Base-by-base conservation (phyloP, 2,888 invertebrate genomes). In the Ennomos quercinarius region DNA sequence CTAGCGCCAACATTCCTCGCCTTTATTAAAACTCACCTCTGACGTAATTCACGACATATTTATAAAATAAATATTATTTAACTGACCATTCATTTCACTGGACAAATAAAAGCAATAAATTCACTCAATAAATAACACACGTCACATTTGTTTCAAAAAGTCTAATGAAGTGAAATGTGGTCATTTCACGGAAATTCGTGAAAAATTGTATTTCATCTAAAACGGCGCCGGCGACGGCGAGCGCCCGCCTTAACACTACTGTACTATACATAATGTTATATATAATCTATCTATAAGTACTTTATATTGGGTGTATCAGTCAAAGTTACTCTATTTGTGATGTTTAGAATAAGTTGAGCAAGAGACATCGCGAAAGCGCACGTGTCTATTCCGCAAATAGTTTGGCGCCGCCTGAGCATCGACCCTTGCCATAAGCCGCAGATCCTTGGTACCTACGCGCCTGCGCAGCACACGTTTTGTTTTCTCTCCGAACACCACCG, bases 321-420 rank as follows among this genome's bases (percentile, higher is more conserved):
- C 41, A 27, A 60, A 52, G 47, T 52, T 44, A 43, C 36, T 51
- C 36, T 60, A 55, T 56, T 61, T 56, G 60, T 56, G 34, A 45
- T 49, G 56, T 48, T 54, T n/a, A 41, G 58, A 63, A 57, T 61
- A 55, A 61, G 62, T 60, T 62, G 54, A 59, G 57, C 45, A 43
- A 58, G 57, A 47, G 53, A 51, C 57, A 62, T 57, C 27, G 52
- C 49, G 40, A 52, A 42, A n/a, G n/a, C n/a, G 53, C 65, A 60
- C 61, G 54, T 65, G 65, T 63, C 64, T 68, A 64, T 54, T 67
- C 76, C 71, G 69, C 70, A 77, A 77, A 77, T 76, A 76, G 72
- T 67, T 60, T 61, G 73, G 74, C 74, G 77, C 74, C 76, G 63
- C 68, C 57, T 65, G 67, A 62, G 65, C 69, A 59, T 57, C 68